These are phyloP conservation scores for Gastrophryne carolinensis DNA, from an alignment of 2,797 vertebrate species.

Conservation along the genomic window DNA sequence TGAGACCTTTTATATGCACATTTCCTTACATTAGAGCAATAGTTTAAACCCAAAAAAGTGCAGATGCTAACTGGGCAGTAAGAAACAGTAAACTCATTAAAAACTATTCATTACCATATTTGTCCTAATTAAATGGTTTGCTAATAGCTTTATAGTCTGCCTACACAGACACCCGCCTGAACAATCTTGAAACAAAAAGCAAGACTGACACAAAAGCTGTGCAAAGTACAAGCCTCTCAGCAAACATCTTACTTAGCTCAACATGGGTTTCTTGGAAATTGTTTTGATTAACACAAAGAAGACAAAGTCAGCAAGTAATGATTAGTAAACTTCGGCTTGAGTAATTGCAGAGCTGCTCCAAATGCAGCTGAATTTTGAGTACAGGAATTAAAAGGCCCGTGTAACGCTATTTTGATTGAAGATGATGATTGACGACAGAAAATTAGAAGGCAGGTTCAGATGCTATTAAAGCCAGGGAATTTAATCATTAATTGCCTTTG, in stretches of 20 bases:
- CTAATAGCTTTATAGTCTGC: constrained; percentile 20
- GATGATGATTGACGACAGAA: constrained; percentile 12
- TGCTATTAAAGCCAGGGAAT: not conserved
- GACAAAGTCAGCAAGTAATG: constrained; percentile 43
- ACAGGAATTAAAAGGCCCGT: constrained; percentile 21
- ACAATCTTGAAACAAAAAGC: not conserved
- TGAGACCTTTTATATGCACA: too few relatives aligned
- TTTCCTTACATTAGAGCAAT: not conserved
- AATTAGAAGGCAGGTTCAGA: constrained; percentile 5
- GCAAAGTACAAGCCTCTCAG: not conserved
- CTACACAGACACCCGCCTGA: constrained; percentile 35
- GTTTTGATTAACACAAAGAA: constrained; percentile 35
- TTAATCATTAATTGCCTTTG: constrained; percentile 1
- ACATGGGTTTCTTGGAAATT: constrained; percentile 23
- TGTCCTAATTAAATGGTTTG: constrained; percentile 33
- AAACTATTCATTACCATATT: constrained; percentile 34
- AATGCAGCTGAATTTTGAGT: constrained; percentile 8
- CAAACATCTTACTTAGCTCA: not conserved
- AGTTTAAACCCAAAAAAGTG: not conserved
- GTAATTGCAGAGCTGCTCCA: constrained; percentile 21
- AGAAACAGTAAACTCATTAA: constrained; percentile 16
- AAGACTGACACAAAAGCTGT: not conserved
- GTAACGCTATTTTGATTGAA: constrained; percentile 14
- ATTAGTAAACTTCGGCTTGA: constrained; percentile 12
- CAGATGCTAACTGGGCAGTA: not conserved